Base-by-base conservation (phyloP, 2,797 vertebrate species). In the Anniella stebbinsi region DNA sequence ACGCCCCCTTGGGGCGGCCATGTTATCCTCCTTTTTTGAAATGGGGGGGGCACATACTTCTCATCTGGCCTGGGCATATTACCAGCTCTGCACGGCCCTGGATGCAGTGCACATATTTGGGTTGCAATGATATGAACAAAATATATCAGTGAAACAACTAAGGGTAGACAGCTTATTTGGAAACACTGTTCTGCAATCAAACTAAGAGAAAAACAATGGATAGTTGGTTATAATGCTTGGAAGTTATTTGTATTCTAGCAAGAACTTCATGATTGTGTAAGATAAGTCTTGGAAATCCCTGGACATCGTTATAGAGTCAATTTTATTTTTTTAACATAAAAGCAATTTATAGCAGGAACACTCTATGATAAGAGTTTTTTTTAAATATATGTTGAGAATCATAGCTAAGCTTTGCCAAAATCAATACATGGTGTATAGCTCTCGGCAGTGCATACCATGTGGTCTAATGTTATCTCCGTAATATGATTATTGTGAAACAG, bases 351-450 rank as follows among this genome's bases (percentile, higher is more conserved):
- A 21, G 92, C 91, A 88, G 93, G 88, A 69, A 89, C 0, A 0
- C 84, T 92, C 67, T 70, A 28, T 21, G 51, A 48, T 54, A 88
- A 77, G 0, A 18, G 60, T 70, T 94, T 84, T 95, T 78, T 95
- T 92, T n/a, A n/a, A n/a, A n/a, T n/a, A 89, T 91, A 77, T 78
- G 93, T 30, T 57, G 94, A 87, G 89, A 95, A 91, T 94, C 89
- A 91, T 1, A 10, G 83, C 77, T 94, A 87, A 92, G 87, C 80
- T 94, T 93, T 57, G 75, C 66, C 85, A 69, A 92, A 91, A 93
- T 92, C 91, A 88, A 93, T 92, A 89, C 84, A 67, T 60, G 23
- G 80, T 41, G n/a, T 0, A 25, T 86, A 91, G 94, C 91, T 0
- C 0, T 88, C 85, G 90, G 87, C 57, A 36, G 15, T 6, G 33